Conservation (phyloP, 2,113 vertebrate species). For the Podiceps cristatus region DNA sequence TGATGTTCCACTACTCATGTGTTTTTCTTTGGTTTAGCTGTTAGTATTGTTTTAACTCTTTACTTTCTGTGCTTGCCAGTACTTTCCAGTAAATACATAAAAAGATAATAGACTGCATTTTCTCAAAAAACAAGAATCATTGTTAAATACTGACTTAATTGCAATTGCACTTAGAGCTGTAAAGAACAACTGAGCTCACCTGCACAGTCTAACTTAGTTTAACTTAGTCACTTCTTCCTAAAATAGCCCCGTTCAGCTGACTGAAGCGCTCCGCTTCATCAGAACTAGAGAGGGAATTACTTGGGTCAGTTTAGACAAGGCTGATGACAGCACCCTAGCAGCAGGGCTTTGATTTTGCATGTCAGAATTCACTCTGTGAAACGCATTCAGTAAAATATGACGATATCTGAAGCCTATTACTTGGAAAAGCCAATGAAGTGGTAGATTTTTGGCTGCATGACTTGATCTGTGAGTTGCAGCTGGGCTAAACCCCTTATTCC, state of each 20-base stretch:
- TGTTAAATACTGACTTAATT: background rate
- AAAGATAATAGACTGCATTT: background rate
- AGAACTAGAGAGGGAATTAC: background rate
- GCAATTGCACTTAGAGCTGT: background rate
- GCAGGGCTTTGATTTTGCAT: constrained; percentile 32
- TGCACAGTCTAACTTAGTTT: background rate
- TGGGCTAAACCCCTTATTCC: background rate
- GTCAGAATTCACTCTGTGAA: background rate
- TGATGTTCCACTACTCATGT: background rate
- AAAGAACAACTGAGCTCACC: constrained; percentile 7
- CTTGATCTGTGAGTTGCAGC: background rate
- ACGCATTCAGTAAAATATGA: background rate
- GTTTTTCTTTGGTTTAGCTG: constrained; percentile 47
- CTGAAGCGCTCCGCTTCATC: background rate
- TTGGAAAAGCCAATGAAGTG: background rate
- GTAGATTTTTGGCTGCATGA: background rate
- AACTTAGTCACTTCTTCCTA: background rate
- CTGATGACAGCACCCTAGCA: background rate
- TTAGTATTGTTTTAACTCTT: constrained; percentile 55
- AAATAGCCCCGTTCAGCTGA: background rate
- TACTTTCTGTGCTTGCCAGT: background rate
- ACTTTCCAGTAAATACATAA: background rate
- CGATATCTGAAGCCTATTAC: background rate
- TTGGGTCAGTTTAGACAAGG: constrained; percentile 13
- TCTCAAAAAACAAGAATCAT: background rate